A percentile compares a stretch with the other conserved stretches of the same genome.
phyloP scores from a whole-genome alignment of 2,113 vertebrate genomes.

The Pteronura brasiliensis region DNA sequence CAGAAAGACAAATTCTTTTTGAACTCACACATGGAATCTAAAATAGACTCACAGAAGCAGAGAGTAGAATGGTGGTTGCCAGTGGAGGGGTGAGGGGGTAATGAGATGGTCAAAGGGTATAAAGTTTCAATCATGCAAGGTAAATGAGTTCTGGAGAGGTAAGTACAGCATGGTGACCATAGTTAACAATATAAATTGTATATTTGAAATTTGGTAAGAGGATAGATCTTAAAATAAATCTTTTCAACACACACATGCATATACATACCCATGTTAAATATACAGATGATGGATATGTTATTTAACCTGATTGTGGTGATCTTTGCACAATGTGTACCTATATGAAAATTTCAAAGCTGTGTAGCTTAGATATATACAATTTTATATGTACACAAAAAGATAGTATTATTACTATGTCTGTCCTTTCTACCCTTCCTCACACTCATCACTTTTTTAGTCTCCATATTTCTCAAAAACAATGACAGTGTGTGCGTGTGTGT shows the following conservation, averaged over 20 bases:
- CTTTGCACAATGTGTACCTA: background rate
- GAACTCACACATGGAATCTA: background rate
- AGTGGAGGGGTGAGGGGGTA: background rate
- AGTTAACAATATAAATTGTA: background rate
- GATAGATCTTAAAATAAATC: background rate
- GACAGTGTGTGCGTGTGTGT: background rate
- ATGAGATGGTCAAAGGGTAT: background rate
- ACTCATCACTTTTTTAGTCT: background rate
- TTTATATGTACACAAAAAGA: background rate
- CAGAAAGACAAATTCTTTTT: background rate
- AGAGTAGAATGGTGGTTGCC: background rate
- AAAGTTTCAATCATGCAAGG: background rate
- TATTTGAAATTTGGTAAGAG: background rate
- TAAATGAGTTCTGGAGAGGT: background rate
- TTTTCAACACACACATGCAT: background rate
- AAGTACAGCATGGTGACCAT: background rate
- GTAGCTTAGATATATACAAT: background rate
- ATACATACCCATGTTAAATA: background rate
- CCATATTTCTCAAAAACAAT: background rate
- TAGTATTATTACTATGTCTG: background rate
- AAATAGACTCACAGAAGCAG: background rate
- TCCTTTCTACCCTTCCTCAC: background rate
- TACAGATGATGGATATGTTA: background rate
- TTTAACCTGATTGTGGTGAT: background rate
- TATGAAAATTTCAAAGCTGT: too few species aligned